These are phyloP conservation scores for Heterocephalus glaber DNA, from an alignment of 2,113 vertebrate genomes.

Conservation along the genomic window DNA sequence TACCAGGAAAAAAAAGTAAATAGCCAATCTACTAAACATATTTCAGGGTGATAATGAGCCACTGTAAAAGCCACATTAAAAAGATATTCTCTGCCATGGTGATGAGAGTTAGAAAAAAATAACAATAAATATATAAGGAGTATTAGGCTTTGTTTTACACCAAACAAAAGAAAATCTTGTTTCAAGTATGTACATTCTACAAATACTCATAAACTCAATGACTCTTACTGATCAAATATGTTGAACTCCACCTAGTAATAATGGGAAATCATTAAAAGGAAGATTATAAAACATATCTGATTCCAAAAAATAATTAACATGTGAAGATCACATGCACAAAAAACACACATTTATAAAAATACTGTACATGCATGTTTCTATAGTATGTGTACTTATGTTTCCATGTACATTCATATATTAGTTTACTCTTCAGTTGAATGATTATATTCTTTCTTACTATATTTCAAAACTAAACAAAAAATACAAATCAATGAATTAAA, in stretches of 20 bases:
- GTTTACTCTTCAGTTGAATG: neutral
- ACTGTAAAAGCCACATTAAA: constrained; percentile 12
- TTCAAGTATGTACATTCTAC: constrained; percentile 19
- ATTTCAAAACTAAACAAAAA: constrained; percentile 75
- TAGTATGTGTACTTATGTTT: neutral
- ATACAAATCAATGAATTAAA: constrained; percentile 71
- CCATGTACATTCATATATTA: neutral
- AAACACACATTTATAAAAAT: neutral
- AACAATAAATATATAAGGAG: neutral
- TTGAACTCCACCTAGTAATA: neutral
- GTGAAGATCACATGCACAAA: neutral
- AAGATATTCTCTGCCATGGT: neutral
- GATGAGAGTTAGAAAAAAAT: neutral
- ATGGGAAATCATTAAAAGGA: constrained; percentile 21
- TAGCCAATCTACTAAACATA: constrained; percentile 27
- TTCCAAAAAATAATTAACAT: constrained; percentile 45
- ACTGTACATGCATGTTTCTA: neutral
- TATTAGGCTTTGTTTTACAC: neutral
- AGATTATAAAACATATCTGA: neutral
- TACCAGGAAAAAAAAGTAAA: neutral
- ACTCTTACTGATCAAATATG: neutral
- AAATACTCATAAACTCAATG: neutral
- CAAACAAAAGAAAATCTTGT: neutral
- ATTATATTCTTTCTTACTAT: constrained; percentile 43
- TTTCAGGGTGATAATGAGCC: neutral